phyloP scores from a whole-genome alignment of 2,113 vertebrate species.

The Rhodinocichla rosea region DNA sequence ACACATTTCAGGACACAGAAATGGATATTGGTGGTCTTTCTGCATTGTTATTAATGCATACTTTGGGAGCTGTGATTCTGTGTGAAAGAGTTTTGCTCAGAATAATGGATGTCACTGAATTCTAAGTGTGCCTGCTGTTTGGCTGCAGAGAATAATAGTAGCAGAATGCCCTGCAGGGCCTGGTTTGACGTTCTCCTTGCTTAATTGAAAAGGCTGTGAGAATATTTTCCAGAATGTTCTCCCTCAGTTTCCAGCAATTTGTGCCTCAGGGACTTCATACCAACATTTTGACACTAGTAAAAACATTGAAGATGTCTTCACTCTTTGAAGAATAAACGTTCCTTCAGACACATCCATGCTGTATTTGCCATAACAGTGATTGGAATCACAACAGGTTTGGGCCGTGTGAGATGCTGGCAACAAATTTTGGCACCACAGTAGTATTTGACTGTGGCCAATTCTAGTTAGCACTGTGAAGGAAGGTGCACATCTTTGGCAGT shows the following conservation, averaged over 20 bases:
- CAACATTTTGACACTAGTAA: background rate
- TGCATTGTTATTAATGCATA: background rate
- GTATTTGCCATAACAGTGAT: background rate
- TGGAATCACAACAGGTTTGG: background rate
- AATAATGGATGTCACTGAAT: background rate
- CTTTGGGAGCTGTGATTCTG: background rate
- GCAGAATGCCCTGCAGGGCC: background rate
- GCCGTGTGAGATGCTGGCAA: background rate
- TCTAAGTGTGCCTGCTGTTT: conserved; percentile 27
- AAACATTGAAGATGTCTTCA: conserved; percentile 5
- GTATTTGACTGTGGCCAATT: background rate
- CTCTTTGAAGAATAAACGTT: background rate
- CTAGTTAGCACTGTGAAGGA: background rate
- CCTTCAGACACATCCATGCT: background rate
- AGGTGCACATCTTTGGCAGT: background rate
- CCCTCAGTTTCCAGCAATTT: conserved; percentile 1
- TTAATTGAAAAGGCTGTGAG: conserved; percentile 31
- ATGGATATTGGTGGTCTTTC: background rate
- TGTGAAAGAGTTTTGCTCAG: background rate
- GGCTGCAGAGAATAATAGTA: conserved; percentile 51
- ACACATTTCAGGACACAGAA: background rate
- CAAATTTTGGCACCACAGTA: background rate
- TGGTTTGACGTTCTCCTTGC: background rate
- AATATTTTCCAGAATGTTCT: conserved; percentile 37
- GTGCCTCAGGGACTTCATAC: conserved; percentile 10